Base-by-base conservation (phyloP, 2,797 vertebrate species). In the Pagetopsis macropterus region DNA sequence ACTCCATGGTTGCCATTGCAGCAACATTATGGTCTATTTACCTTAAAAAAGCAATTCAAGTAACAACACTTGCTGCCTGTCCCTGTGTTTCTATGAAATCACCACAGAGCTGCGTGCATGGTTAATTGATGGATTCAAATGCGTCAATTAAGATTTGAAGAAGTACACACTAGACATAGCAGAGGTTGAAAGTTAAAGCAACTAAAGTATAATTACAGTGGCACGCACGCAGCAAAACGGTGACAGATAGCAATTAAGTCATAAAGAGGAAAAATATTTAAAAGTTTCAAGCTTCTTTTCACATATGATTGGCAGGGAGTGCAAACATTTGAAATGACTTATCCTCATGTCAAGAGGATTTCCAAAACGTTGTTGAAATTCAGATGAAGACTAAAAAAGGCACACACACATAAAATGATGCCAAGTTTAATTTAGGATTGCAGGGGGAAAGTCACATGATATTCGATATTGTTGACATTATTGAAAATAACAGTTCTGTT, bases 11-110 rank as follows among this genome's bases (percentile, higher is more conserved):
- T 68, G 16, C 70, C 54, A 82, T 64, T 58, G 83, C 76, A 76
- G 86, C 82, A 85, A 83, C 84, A 82, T 72, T 17, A 81, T 45
- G 40, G 50, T 50, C 41, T 17, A 48, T 74, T 81, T 85, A 78
- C 23, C 37, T 61, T 49, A 70, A 79, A 87, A 81, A 81, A 61
- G 61, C 21, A 17, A 19, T 66, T 72, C 41, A 72, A 57, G 62
- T 67, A 58, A 46, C 55, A 46, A 74, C 48, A 81, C 67, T 79
- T 82, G 64, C 71, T 76, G 65, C 48, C 49, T 64, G 55, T 68
- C 49, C 9, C 43, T 41, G 51, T 62, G 40, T 51, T 4, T 69
- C 65, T 48, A 66, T 62, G 48, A 74, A 81, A 79, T 74, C 67
- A 82, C 51, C 48, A 44, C 50, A 76, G 40, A 64, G 45, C 52